Evolutionary conservation across 2,113 vertebrate genomes (phyloP).

Genomic region (Orycteropus afer): DNA sequence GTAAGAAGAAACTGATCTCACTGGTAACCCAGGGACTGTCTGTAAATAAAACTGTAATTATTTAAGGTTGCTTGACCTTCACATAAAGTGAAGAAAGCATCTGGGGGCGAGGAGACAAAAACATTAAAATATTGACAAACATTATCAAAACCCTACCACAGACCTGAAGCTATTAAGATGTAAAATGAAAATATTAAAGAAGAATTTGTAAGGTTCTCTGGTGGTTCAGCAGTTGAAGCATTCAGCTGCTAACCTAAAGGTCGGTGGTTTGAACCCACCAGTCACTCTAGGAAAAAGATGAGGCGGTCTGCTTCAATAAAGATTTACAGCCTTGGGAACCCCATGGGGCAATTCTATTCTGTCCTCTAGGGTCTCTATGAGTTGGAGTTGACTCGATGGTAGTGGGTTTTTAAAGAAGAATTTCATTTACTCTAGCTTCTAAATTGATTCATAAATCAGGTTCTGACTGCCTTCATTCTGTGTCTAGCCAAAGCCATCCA

Average conservation of each 20-base stretch:
- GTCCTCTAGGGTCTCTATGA: too few species aligned
- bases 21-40: too few species aligned
- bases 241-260: too few species aligned
- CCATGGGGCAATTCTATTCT: too few species aligned
- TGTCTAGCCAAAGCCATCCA: background rate
- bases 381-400: too few species aligned
- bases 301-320: too few species aligned
- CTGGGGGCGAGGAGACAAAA: background rate
- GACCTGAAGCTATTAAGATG: slow-evolving; percentile 18
- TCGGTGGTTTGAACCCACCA: too few species aligned
- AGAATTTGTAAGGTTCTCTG: too few species aligned
- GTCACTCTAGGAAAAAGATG: too few species aligned
- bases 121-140: background rate
- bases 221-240: too few species aligned
- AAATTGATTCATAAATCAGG: slow-evolving; percentile 38
- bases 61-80: slow-evolving; percentile 21
- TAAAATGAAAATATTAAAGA: slow-evolving; percentile 35
- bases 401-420: slow-evolving; percentile 30
- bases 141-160: background rate
- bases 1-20: too few species aligned
- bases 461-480: background rate
- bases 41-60: background rate
- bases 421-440: slow-evolving; percentile 10
- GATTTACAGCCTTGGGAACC: too few species aligned
- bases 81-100: background rate